These are phyloP conservation scores for Brenthis hecate DNA, from an alignment of 2,888 invertebrate genomes.

Conservation along the genomic window DNA sequence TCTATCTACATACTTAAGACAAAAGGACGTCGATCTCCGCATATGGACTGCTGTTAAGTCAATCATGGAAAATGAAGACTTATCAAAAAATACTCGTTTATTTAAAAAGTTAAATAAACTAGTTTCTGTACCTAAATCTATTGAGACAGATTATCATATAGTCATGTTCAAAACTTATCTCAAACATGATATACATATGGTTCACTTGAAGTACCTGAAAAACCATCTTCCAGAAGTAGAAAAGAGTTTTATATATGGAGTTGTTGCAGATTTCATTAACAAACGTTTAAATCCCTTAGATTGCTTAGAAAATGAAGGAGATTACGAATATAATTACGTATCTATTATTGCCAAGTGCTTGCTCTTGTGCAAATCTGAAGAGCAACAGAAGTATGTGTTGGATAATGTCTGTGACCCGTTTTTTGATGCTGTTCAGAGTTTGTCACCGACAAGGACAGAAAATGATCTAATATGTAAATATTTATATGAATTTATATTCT, in stretches of 20 bases:
- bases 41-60: conserved; percentile 57
- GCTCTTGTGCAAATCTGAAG: conserved; percentile 48
- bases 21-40: conserved; percentile 41
- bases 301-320: conserved; percentile 14
- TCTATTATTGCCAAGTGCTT: conserved; percentile 55
- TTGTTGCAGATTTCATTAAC: conserved; percentile 42
- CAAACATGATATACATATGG: conserved; percentile 38
- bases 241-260: conserved; percentile 42
- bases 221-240: conserved; percentile 46
- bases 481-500: conserved; percentile 45
- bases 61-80: conserved; percentile 42
- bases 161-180: conserved; percentile 46
- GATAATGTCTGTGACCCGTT: conserved; percentile 48
- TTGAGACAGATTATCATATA: conserved; percentile 53
- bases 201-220: conserved; percentile 49
- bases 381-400: conserved; percentile 46
- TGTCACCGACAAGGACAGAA: conserved; percentile 31
- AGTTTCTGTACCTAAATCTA: conserved; percentile 45
- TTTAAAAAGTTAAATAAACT: conserved; percentile 35
- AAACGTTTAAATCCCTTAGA: conserved; percentile 41
- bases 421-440: conserved; percentile 46
- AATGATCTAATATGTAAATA: conserved; percentile 23
- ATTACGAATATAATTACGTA: conserved; percentile 36
- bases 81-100: conserved; percentile 19
- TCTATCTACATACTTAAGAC: conserved; percentile 44